Conservation (phyloP, 2,113 vertebrate species). For the Chionis minor region DNA sequence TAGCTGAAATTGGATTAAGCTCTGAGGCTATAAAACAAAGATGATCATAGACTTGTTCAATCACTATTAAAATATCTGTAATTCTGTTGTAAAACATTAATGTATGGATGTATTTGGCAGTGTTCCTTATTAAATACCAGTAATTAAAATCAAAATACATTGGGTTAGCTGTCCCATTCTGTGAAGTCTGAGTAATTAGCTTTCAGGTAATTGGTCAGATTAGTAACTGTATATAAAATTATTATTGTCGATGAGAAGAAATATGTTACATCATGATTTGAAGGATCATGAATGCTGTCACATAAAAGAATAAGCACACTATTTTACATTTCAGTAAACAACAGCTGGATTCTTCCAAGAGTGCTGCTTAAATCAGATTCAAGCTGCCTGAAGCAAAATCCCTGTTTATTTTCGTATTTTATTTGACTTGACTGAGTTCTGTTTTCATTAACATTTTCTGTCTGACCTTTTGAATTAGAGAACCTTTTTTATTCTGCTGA, state of each 20-base stretch:
- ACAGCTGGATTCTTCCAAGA: constrained; percentile 74
- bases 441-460: constrained; percentile 75
- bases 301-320: constrained; percentile 60
- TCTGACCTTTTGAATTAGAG: constrained; percentile 69
- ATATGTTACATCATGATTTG: constrained; percentile 44
- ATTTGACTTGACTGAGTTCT: constrained; percentile 70
- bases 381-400: constrained; percentile 68
- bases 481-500: constrained; percentile 45
- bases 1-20: constrained; percentile 69
- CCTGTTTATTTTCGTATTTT: constrained; percentile 73
- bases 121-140: constrained; percentile 69
- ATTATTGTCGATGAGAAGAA: constrained; percentile 38
- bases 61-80: constrained; percentile 69
- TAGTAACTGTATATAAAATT: constrained; percentile 57
- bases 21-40: constrained; percentile 69
- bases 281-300: constrained; percentile 48
- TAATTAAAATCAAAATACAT: constrained; percentile 70
- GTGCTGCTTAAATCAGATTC: constrained; percentile 73
- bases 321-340: constrained; percentile 77
- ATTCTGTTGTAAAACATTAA: constrained; percentile 68
- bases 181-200: constrained; percentile 64
- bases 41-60: constrained; percentile 63
- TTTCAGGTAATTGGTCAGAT: constrained; percentile 67
- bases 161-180: constrained; percentile 56
- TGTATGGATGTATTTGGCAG: constrained; percentile 65